Conservation (phyloP, 2,888 invertebrate genomes). For the Pollenia labialis region DNA sequence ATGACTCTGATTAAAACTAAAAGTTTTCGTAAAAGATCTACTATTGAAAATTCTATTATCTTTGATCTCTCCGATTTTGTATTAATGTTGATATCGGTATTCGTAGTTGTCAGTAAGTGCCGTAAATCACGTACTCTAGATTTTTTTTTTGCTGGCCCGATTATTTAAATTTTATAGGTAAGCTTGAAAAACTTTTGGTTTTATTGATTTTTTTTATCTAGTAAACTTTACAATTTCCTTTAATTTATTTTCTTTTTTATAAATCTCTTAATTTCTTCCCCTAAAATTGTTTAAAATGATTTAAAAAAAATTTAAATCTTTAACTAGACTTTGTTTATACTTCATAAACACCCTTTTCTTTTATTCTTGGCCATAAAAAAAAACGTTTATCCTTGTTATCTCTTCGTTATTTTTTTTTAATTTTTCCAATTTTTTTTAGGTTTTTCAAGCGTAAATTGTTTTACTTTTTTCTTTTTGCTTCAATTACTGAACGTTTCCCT, state of each 20-base stretch:
- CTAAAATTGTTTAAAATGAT: constrained; percentile 32
- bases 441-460: constrained; percentile 66
- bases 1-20: no score
- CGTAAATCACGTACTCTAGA: no score
- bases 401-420: background rate
- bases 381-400: constrained; percentile 46
- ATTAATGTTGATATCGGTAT: no score
- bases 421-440: constrained; percentile 27
- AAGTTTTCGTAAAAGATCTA: no score
- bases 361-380: background rate
- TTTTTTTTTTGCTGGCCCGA: no score
- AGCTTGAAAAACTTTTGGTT: background rate
- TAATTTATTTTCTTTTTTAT: background rate
- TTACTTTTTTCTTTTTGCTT: constrained; percentile 54
- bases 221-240: constrained; percentile 28
- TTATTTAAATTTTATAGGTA: no score
- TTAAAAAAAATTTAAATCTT: constrained; percentile 57
- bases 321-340: constrained; percentile 35
- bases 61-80: no score
- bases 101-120: no score
- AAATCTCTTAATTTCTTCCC: constrained; percentile 31
- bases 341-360: constrained; percentile 61
- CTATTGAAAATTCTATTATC: no score
- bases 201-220: background rate
- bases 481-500: constrained; percentile 59